These are phyloP conservation scores for Leptinotarsa defecta DNA, from an alignment of 1,140 invertebrate genomes.

Conservation along the genomic window DNA sequence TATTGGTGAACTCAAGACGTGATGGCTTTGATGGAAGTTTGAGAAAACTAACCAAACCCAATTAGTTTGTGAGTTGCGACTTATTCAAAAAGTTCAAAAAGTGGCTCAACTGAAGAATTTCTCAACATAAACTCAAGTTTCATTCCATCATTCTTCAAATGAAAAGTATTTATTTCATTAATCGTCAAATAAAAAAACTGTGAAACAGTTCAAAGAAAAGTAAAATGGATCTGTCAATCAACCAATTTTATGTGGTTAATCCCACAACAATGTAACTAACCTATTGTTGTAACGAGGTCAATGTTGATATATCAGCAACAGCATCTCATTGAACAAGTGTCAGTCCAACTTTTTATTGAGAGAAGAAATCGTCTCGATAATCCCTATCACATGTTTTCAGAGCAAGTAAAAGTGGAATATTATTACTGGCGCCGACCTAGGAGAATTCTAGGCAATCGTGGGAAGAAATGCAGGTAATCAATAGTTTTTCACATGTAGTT, in stretches of 20 bases:
- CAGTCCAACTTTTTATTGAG: not conserved
- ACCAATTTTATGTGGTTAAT: not conserved
- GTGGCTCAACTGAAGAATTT: too few species aligned
- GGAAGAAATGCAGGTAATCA: not conserved
- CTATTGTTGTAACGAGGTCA: not conserved
- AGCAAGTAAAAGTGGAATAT: constrained; percentile 3
- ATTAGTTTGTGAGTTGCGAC: too few species aligned
- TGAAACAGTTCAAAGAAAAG: not conserved
- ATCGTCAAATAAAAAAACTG: not conserved
- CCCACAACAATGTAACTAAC: not conserved
- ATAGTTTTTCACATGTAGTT: too few species aligned
- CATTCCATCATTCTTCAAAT: too few species aligned
- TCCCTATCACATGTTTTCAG: not conserved
- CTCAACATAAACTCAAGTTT: too few species aligned
- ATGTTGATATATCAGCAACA: not conserved
- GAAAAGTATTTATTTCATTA: not conserved
- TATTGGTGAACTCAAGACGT: too few species aligned
- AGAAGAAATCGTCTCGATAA: not conserved
- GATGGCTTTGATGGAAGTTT: too few species aligned
- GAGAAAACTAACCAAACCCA: too few species aligned
- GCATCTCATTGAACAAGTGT: not conserved
- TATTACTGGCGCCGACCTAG: not conserved
- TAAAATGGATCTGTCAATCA: constrained; percentile 2
- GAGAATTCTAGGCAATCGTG: not conserved
- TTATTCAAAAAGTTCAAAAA: too few species aligned